phyloP scores from a whole-genome alignment of 2,888 invertebrate genomes.

The Brenthis daphne region DNA sequence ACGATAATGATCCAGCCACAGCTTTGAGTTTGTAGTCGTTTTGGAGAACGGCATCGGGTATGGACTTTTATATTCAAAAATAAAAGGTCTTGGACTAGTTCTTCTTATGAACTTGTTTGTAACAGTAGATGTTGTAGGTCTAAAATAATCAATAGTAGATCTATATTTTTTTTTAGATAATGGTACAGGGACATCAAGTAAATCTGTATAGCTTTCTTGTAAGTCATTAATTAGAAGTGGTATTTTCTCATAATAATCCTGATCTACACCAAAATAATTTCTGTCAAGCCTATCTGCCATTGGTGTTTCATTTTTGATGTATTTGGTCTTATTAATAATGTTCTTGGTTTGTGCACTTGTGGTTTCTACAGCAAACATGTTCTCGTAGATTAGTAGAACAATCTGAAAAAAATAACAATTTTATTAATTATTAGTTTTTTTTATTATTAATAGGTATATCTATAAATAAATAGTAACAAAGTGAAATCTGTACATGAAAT shows the following conservation, averaged over 20 bases:
- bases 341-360: slow-evolving; percentile 46
- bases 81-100: slow-evolving; percentile 79
- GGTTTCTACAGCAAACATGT: slow-evolving; percentile 75
- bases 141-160: slow-evolving; percentile 39
- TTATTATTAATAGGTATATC: no score
- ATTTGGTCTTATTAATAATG: slow-evolving; percentile 45
- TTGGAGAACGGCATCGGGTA: slow-evolving; percentile 70
- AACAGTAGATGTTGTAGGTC: slow-evolving; percentile 44
- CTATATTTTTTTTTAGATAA: slow-evolving; percentile 32
- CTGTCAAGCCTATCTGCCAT: slow-evolving; percentile 70
- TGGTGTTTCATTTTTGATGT: slow-evolving; percentile 54
- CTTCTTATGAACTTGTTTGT: slow-evolving; percentile 56
- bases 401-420: slow-evolving; percentile 66
- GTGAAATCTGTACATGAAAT: no score
- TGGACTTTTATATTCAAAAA: slow-evolving; percentile 66
- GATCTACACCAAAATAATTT: slow-evolving; percentile 70
- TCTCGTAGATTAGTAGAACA: slow-evolving; percentile 79
- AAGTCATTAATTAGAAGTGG: slow-evolving; percentile 74
- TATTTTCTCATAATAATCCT: slow-evolving; percentile 76
- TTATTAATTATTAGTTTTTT: background rate
- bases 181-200: slow-evolving; percentile 48
- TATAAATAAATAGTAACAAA: no score
- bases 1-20: slow-evolving; percentile 71
- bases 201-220: slow-evolving; percentile 69
- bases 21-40: slow-evolving; percentile 59